phyloP scores from a whole-genome alignment of 1,140 invertebrate genomes.

The Bombus turneri region DNA sequence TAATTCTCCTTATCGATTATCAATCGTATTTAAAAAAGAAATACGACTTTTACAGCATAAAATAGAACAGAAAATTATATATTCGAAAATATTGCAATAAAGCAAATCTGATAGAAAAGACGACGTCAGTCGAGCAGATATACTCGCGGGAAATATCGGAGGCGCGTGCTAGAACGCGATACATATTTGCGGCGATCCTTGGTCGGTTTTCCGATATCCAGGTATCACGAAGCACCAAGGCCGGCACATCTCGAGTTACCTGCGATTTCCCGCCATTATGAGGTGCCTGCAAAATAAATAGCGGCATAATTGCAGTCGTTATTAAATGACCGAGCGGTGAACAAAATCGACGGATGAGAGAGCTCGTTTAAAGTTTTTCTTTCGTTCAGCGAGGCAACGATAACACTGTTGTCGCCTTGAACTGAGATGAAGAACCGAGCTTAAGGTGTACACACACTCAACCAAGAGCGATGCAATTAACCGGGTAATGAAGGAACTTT shows the following conservation, averaged over 20 bases:
- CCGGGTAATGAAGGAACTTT: slow-evolving; percentile 66
- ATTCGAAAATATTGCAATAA: not conserved
- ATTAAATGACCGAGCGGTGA: slow-evolving; percentile 50
- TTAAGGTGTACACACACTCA: slow-evolving; percentile 52
- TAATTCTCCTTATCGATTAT: too few relatives aligned
- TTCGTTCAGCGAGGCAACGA: slow-evolving; percentile 45
- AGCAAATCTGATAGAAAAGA: not conserved
- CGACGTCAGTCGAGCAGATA: not conserved
- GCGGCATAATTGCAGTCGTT: slow-evolving; percentile 58
- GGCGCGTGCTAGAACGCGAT: not conserved
- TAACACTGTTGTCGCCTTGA: slow-evolving; percentile 5
- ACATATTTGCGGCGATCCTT: not conserved
- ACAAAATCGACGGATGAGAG: not conserved
- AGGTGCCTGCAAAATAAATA: slow-evolving; percentile 49
- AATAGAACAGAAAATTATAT: not conserved
- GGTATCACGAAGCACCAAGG: slow-evolving; percentile 16
- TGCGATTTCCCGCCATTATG: slow-evolving; percentile 57
- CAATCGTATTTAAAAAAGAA: not conserved
- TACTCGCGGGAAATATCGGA: not conserved
- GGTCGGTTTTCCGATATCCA: slow-evolving; percentile 10
- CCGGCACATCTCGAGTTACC: slow-evolving; percentile 16
- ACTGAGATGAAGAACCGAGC: too few relatives aligned
- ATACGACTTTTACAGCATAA: not conserved
- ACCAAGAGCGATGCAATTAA: slow-evolving; percentile 55
- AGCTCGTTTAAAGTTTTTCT: slow-evolving; percentile 65